phyloP scores from a whole-genome alignment of 1,140 invertebrate genomes.

The Portunus trituberculatus region DNA sequence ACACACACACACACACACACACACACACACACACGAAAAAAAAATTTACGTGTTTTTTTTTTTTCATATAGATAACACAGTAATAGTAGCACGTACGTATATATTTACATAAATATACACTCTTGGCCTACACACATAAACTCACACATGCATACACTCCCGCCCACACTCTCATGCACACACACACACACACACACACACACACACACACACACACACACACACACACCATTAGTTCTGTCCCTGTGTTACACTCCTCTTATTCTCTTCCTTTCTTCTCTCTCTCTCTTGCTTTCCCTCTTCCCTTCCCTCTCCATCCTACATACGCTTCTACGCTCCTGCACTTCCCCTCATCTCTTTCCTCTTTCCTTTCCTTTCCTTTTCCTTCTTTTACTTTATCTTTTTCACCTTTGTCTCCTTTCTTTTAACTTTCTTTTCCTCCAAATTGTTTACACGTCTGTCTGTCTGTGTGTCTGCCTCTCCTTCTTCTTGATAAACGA shows the following conservation, averaged over 20 bases:
- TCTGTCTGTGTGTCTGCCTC: not conserved
- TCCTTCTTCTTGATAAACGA: not conserved
- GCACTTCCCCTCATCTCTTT: not conserved
- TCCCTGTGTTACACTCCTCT: not conserved
- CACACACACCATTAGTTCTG: not conserved
- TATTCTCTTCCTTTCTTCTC: not conserved
- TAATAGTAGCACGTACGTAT: not conserved
- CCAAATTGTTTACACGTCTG: no score
- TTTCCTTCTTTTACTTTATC: not conserved
- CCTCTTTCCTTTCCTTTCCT: not conserved
- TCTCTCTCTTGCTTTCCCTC: not conserved
- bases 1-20: not conserved
- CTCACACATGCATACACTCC: not conserved
- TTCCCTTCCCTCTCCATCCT: not conserved
- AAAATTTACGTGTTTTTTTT: not conserved
- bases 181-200: not conserved
- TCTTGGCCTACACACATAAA: not conserved
- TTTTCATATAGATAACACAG: not conserved
- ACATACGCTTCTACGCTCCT: not conserved
- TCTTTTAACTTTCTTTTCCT: no score
- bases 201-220: conserved; percentile 27
- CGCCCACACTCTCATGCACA: not conserved
- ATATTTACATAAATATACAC: not conserved
- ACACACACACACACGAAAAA: not conserved
- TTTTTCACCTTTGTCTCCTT: not conserved